Evolutionary conservation across 2,888 invertebrate species (phyloP), one percentile per base, ranked within the genome.

Genomic region (Pseudanteris insignis): DNA sequence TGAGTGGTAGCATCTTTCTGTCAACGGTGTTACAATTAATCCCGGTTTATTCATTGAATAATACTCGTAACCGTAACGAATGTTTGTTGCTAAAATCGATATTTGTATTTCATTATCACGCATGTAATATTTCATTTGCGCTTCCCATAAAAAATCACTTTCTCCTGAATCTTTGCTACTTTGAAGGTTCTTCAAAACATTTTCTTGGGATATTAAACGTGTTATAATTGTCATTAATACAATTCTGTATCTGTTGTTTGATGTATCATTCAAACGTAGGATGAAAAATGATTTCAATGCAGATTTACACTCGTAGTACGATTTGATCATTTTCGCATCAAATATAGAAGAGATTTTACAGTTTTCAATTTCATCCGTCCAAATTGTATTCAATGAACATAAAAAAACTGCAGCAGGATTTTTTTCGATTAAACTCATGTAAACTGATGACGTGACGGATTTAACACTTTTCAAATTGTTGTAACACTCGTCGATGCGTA

Each of bases 351-450:
- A 70, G 11, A 69, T 70, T 8, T 86, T 81, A 24, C 82, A 82
- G 8, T 81, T 78, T 40, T 88, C 85, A 9, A 89, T 84, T 65
- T 85, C 84, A 1, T 79, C 73, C 0, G 89, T 89, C 90, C 89
- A 90, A 67, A 83, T 85, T 32, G 89, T 84, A 75, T 86, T 85
- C 1, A 85, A 81, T 7, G 82, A 75, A 70, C 86, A 86, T 15
- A 88, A 72, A 1, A 86, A 83, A 2, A 86, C 83, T 82, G 89
- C 88, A 38, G 86, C 87, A 0, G 88, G 86, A 85, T 86, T 82
- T 70, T 0, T 86, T 83, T 86, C 87, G 87, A 28, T 82, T 77
- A 78, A 65, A n/a, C 28, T 6, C 4, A 18, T 18, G 6, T 4
- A 18, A 4, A 4, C 18, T 18, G 18, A 18, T 6, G 18, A 18